A percentile compares a stretch with the other conserved stretches of the same genome.
phyloP scores from a whole-genome alignment of 2,888 invertebrate species.

The Aelia acuminata region DNA sequence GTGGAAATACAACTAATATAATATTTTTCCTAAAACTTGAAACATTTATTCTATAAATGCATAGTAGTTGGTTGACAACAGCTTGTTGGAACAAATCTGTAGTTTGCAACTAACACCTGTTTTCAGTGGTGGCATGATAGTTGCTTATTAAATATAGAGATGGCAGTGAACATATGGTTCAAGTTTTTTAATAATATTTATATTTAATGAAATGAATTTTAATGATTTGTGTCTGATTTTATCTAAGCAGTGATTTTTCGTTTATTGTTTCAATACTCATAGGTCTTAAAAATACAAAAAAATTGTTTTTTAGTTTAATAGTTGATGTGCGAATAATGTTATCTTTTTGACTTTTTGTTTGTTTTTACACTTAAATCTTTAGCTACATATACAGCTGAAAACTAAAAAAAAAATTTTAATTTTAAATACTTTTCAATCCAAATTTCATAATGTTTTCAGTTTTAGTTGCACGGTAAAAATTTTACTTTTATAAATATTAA shows the following conservation, averaged over 20 bases:
- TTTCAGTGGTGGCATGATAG: neutral
- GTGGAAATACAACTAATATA: too few species aligned
- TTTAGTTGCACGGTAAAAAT: constrained; percentile 39
- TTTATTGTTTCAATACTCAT: neutral
- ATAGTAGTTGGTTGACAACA: too few species aligned
- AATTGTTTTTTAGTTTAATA: neutral
- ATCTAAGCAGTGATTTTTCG: neutral
- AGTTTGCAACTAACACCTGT: too few species aligned
- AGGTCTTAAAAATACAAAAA: neutral
- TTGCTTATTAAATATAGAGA: neutral
- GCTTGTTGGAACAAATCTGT: too few species aligned
- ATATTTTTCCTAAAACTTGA: too few species aligned
- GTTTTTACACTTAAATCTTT: neutral
- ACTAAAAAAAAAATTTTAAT: constrained; percentile 9
- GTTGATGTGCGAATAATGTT: neutral
- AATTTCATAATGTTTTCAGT: constrained; percentile 35
- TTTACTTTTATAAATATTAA: constrained; percentile 26
- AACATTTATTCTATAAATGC: too few species aligned
- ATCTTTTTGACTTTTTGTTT: neutral
- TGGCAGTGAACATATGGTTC: constrained; percentile 6
- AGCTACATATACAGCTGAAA: constrained; percentile 27
- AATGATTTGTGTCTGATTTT: neutral
- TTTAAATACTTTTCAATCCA: neutral
- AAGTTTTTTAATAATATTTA: neutral
- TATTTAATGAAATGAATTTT: neutral